Percentiles rank a stretch among this genome's conserved stretches.
Conservation (phyloP, 2,113 vertebrate species). For the Lamprologus speciosus region DNA sequence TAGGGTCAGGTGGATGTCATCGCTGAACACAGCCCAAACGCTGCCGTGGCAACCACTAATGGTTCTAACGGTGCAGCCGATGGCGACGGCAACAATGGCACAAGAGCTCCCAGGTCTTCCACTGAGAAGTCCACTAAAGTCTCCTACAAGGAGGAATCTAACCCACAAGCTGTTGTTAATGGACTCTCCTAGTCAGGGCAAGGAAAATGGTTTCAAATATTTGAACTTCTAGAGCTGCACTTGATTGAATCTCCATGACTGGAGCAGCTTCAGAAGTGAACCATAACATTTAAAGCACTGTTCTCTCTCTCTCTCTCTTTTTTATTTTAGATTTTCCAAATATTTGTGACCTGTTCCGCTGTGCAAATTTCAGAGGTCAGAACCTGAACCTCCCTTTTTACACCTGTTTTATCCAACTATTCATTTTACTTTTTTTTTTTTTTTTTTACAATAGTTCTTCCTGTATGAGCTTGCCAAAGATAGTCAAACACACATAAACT, state of each 20-base stretch:
- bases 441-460: conserved; percentile 87
- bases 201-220: conserved; percentile 49
- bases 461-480: conserved; percentile 99
- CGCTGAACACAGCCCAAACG: conserved; percentile 76
- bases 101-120: conserved; percentile 68
- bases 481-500: conserved; percentile 76
- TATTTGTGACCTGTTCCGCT: conserved; percentile 55
- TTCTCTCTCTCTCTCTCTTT: conserved; percentile 24
- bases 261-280: conserved; percentile 2
- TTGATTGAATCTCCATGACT: conserved; percentile 1
- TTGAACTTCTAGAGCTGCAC: conserved; percentile 22
- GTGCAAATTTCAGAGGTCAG: conserved; percentile 18
- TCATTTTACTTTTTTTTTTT: conserved; percentile 52
- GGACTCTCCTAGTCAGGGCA: conserved; percentile 84
- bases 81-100: background rate
- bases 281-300: conserved; percentile 63
- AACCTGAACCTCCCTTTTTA: conserved; percentile 15
- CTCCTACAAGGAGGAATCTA: conserved; percentile 73
- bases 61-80: conserved; percentile 66
- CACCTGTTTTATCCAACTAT: conserved; percentile 37
- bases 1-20: conserved; percentile 78
- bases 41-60: conserved; percentile 75
- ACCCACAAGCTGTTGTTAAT: conserved; percentile 82
- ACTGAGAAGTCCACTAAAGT: conserved; percentile 72
- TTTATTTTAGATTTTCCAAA: conserved; percentile 17